Evolutionary conservation across 2,888 invertebrate genomes (phyloP).

Genomic region (Rhamphomyia laevipes): DNA sequence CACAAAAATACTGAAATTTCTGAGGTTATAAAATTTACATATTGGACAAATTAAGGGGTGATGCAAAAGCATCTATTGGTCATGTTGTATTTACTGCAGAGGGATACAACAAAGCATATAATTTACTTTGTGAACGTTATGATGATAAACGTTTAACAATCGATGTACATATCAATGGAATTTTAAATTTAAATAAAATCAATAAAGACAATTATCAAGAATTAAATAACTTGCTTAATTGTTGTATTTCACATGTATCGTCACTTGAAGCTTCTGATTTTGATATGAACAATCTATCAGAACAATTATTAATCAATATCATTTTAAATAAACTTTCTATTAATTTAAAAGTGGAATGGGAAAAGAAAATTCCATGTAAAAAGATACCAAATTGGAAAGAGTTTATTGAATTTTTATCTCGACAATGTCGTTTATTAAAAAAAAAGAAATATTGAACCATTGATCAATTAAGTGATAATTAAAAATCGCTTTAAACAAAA

Average conservation of each 20-base stretch:
- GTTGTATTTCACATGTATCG: background rate
- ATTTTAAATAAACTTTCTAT: background rate
- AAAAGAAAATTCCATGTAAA: background rate
- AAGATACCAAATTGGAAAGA: background rate
- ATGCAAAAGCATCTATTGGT: background rate
- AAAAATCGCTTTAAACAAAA: too few relatives aligned
- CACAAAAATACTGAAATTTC: background rate
- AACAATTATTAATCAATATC: background rate
- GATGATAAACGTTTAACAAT: background rate
- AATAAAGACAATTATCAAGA: background rate
- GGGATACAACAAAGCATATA: background rate
- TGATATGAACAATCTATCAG: background rate
- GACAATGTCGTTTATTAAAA: background rate
- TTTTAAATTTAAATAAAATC: background rate
- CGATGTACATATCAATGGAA: background rate
- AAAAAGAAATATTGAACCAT: too few relatives aligned
- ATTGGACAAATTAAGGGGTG: background rate
- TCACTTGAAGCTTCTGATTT: background rate
- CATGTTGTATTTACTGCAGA: background rate
- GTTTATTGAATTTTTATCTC: background rate
- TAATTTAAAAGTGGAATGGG: background rate
- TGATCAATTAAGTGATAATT: too few relatives aligned
- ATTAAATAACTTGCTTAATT: background rate
- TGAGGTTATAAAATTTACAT: background rate
- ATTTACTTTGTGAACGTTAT: background rate